Conservation (phyloP, 2,797 vertebrate species). For the Linurgus olivaceus region DNA sequence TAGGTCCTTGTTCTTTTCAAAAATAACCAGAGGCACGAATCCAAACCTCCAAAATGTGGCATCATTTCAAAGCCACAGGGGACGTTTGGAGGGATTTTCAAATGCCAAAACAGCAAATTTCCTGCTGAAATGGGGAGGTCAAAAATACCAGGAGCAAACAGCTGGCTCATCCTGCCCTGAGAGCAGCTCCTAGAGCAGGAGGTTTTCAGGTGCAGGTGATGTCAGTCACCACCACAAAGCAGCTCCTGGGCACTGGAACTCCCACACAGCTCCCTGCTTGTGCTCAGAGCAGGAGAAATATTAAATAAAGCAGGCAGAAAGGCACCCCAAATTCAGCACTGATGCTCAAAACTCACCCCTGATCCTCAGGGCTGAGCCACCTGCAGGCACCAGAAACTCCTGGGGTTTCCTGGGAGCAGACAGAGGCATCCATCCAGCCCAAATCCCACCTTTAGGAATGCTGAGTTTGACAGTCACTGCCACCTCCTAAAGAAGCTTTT, state of each 20-base stretch:
- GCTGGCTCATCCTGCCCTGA: not conserved
- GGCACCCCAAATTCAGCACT: not conserved
- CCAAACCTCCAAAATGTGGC: constrained; percentile 33
- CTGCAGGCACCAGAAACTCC: not conserved
- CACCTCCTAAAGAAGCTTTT: not conserved
- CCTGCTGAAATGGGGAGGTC: not conserved
- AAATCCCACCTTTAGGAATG: not conserved
- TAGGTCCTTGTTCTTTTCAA: constrained; percentile 49
- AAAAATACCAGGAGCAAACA: not conserved
- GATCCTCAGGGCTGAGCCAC: not conserved
- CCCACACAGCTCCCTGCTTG: not conserved
- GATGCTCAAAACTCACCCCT: not conserved
- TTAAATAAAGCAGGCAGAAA: not conserved
- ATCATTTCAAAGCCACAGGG: constrained; percentile 55
- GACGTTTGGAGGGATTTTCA: constrained; percentile 43
- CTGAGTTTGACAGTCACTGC: not conserved
- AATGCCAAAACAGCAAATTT: constrained; percentile 1
- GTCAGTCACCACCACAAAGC: not conserved
- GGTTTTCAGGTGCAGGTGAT: not conserved
- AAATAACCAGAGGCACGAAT: constrained; percentile 50
- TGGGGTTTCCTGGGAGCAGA: not conserved
- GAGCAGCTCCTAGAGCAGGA: not conserved
- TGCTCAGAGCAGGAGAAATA: not conserved
- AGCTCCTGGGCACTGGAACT: not conserved
- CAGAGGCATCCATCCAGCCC: not conserved